Evolutionary conservation across 2,888 invertebrate genomes (phyloP), one percentile per base, ranked within the genome.

Genomic region (Lithodes maja): DNA sequence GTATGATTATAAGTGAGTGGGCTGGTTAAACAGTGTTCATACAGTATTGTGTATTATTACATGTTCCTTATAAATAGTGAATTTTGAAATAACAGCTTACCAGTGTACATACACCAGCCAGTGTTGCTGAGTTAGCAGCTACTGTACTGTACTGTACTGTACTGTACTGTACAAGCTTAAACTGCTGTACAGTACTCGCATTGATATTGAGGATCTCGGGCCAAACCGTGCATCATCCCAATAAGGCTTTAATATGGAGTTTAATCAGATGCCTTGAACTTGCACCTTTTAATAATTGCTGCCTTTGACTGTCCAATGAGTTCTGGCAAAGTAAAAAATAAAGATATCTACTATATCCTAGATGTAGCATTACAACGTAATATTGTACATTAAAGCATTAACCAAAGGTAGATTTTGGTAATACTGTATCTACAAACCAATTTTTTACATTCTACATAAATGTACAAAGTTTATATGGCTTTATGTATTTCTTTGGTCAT

Each of bases 401-500:
- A 87, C 87, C 87, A 87, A 87, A 87, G 79, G 61, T 75, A 82
- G 54, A 74, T 78, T 78, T 68, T 78, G 78, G 85, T 68, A 85
- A 85, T 85, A 61, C 50, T 61, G 17, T 74, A 81, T 86, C 80
- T 86, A 86, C 74, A 86, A 81, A 86, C 81, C 80, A 81, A 86
- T 86, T 52, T 79, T 81, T 80, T 86, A 86, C 80, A 81, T 55
- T 88, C 85, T 88, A 85, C 88, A 85, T 85, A 88, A 85, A 87
- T 87, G 87, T 87, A 87, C 87, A 87, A 87, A 87, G 83, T 80
- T 86, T 71, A 86, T 79, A 78, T 84, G 50, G 83, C 69, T 83
- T 87, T 79, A 69, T 80, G 86, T 81, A 83, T 86, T 75, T 89
- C 89, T 89, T 89, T 89, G 89, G 89, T 89, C 81, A 89, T 85